These are phyloP conservation scores for Miniopterus natalensis DNA, from an alignment of 2,113 vertebrate genomes.

Conservation along the genomic window DNA sequence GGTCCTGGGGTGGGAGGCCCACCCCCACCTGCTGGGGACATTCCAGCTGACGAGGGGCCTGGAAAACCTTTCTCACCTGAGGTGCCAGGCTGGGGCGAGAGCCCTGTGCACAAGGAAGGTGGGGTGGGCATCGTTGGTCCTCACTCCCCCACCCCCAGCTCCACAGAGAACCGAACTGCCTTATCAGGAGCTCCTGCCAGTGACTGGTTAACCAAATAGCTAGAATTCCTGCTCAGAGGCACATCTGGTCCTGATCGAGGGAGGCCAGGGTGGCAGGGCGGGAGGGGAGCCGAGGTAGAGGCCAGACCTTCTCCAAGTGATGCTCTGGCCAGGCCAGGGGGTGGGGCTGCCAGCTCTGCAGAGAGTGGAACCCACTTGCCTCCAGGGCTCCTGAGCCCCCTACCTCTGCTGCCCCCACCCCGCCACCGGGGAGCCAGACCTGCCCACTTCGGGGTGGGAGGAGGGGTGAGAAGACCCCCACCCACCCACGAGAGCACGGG, in stretches of 20 bases:
- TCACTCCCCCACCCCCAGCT: background rate
- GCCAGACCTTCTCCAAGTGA: background rate
- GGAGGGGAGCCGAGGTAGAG: background rate
- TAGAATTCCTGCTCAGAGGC: constrained; percentile 71
- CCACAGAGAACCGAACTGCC: constrained; percentile 46
- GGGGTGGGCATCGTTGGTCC: background rate
- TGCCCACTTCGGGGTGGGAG: background rate
- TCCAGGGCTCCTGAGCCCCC: accelerated
- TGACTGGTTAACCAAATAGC: constrained; percentile 70
- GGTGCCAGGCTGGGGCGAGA: background rate
- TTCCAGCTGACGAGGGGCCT: background rate
- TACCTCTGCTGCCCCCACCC: background rate
- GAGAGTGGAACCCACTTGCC: background rate
- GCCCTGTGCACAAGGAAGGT: too few species aligned
- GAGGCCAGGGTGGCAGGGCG: constrained; percentile 50
- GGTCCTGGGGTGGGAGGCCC: background rate
- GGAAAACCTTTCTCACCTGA: too few species aligned
- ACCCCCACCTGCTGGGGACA: background rate
- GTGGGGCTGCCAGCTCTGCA: background rate
- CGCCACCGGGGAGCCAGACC: too few species aligned
- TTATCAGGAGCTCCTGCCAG: constrained; percentile 72
- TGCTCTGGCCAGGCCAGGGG: background rate
- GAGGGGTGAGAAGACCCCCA: background rate
- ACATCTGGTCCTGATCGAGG: constrained; percentile 79
- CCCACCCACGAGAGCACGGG: accelerated